A percentile compares a stretch with the other conserved stretches of the same genome.
These are phyloP conservation scores for Liolophura sinensis DNA, from an alignment of 1,140 invertebrate genomes.

Conservation along the genomic window DNA sequence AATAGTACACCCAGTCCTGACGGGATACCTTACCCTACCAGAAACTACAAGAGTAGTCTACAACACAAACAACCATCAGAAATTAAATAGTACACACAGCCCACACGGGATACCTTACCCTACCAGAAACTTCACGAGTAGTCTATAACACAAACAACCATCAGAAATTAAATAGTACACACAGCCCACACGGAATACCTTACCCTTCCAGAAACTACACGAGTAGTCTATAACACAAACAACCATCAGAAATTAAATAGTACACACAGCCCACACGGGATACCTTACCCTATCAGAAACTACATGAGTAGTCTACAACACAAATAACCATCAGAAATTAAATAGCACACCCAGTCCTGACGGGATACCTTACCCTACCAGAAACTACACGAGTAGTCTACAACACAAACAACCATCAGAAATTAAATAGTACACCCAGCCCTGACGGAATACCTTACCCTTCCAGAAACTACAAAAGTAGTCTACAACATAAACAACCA, in stretches of 20 bases:
- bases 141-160: constrained; percentile 35
- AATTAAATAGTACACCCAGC: constrained; percentile 73
- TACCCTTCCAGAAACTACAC: no score
- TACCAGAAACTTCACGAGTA: constrained; percentile 81
- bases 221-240: no score
- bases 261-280: constrained; percentile 89
- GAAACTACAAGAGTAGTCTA: constrained; percentile 75
- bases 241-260: neutral
- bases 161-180: constrained; percentile 62
- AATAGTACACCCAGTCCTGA: constrained; percentile 87
- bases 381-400: constrained; percentile 71
- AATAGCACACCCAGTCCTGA: constrained; percentile 80
- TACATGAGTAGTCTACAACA: constrained; percentile 63
- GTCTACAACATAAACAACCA: constrained; percentile 42
- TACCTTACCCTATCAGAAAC: constrained; percentile 86
- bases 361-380: constrained; percentile 85
- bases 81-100: constrained; percentile 75
- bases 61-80: neutral
- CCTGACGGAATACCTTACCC: constrained; percentile 82
- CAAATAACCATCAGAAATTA: neutral
- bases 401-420: neutral
- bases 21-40: constrained; percentile 89
- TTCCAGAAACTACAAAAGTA: constrained; percentile 81
- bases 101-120: constrained; percentile 82
- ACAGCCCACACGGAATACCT: constrained; percentile 88